phyloP scores from a whole-genome alignment of 2,888 invertebrate genomes.

The Lepidonotus clava region DNA sequence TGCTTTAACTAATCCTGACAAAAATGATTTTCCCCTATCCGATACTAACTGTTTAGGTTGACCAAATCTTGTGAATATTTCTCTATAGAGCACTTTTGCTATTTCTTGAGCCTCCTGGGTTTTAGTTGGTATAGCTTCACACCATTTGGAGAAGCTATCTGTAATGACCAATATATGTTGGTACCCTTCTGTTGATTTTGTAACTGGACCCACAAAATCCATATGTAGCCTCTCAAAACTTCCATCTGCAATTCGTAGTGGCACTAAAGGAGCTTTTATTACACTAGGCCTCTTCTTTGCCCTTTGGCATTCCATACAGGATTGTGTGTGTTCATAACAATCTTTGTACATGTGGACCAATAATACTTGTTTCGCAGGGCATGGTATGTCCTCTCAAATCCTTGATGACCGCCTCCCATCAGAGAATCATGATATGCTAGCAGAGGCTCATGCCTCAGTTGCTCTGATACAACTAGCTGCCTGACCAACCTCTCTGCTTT shows the following conservation, averaged over 20 bases:
- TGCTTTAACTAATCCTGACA: background rate
- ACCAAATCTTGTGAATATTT: background rate
- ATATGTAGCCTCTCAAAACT: background rate
- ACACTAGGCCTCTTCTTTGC: background rate
- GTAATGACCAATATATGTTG: background rate
- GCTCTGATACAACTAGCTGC: background rate
- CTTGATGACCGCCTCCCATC: background rate
- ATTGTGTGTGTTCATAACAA: background rate
- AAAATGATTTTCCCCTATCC: background rate
- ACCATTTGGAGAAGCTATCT: slow-evolving; percentile 17
- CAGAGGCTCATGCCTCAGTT: background rate
- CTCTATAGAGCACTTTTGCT: background rate
- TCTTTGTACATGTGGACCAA: slow-evolving; percentile 34
- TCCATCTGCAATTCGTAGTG: background rate
- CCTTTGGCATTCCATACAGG: background rate
- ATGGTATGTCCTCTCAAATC: background rate
- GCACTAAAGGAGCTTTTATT: background rate
- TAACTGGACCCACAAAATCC: background rate
- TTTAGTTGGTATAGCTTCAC: slow-evolving; percentile 5
- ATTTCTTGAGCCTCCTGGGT: background rate
- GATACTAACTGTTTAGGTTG: background rate
- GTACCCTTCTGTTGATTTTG: background rate
- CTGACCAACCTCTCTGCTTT: background rate
- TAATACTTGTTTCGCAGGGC: background rate
- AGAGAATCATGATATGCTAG: background rate